These are phyloP conservation scores for Malacoraja senta DNA, from an alignment of 2,797 vertebrate genomes.

Conservation along the genomic window DNA sequence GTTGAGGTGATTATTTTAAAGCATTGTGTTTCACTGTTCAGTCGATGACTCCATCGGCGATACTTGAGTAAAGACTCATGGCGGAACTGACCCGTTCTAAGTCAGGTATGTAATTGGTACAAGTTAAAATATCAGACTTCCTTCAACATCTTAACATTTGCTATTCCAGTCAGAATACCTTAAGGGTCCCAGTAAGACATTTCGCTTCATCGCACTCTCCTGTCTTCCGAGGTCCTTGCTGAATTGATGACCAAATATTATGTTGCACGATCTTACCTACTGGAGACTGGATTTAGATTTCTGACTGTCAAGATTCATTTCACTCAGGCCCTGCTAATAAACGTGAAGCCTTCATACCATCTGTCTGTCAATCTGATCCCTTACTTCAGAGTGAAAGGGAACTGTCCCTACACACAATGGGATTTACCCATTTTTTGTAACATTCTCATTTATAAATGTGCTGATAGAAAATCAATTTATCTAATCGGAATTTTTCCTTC, in stretches of 20 bases:
- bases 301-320: conserved; percentile 1
- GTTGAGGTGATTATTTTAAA: background rate
- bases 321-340: background rate
- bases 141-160: background rate
- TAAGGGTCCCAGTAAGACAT: conserved; percentile 11
- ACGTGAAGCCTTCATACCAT: background rate
- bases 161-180: background rate
- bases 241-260: background rate
- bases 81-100: background rate
- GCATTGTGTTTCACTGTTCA: background rate
- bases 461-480: background rate
- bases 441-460: background rate
- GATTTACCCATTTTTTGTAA: background rate
- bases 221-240: background rate
- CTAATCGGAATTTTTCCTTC: background rate
- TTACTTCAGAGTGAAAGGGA: conserved; percentile 13
- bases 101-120: background rate
- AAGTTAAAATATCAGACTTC: background rate
- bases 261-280: background rate
- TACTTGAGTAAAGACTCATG: background rate
- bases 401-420: background rate
- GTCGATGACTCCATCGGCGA: no score
- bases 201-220: background rate
- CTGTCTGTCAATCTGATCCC: background rate
- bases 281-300: conserved; percentile 28